Evolutionary conservation across 2,888 invertebrate genomes (phyloP).

Genomic region (Dicyrtoma fusca): DNA sequence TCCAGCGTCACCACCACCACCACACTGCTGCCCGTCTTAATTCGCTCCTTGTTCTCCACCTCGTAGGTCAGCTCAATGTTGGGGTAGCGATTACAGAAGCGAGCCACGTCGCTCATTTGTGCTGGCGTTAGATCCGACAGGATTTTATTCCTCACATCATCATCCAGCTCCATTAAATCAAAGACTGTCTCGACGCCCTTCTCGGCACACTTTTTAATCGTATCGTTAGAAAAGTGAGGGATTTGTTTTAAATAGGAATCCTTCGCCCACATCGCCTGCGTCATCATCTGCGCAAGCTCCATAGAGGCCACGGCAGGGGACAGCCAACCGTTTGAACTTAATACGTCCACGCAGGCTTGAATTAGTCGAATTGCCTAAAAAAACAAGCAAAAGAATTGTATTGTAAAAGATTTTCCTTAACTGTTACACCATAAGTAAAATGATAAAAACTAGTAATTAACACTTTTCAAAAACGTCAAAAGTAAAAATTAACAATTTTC

Average conservation of each 20-base stretch:
- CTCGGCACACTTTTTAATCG: conserved; percentile 87
- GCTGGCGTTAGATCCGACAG: conserved; percentile 76
- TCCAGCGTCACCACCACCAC: conserved; percentile 89
- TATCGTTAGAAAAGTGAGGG: conserved; percentile 89
- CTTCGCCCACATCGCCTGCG: conserved; percentile 99
- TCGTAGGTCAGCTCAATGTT: conserved; percentile 96
- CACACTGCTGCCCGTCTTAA: conserved; percentile 81
- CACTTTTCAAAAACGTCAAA: no score
- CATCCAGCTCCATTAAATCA: conserved; percentile 94
- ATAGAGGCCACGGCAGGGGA: conserved; percentile 98
- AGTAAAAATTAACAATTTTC: no score
- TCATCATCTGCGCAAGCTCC: conserved; percentile 99
- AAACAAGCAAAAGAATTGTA: conserved; percentile 42
- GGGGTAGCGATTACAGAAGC: conserved; percentile 98
- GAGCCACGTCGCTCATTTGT: conserved; percentile 97
- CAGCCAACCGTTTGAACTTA: conserved; percentile 96
- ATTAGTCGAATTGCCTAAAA: conserved; percentile 76
- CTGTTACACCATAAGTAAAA: no score
- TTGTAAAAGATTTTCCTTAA: no score
- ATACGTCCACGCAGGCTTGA: conserved; percentile 90
- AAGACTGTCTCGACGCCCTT: conserved; percentile 93
- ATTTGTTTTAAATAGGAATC: conserved; percentile 96
- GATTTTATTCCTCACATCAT: conserved; percentile 77
- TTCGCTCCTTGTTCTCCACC: conserved; percentile 76
- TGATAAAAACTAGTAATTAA: no score